phyloP scores from a whole-genome alignment of 2,797 vertebrate species.

The Octomys mimax region DNA sequence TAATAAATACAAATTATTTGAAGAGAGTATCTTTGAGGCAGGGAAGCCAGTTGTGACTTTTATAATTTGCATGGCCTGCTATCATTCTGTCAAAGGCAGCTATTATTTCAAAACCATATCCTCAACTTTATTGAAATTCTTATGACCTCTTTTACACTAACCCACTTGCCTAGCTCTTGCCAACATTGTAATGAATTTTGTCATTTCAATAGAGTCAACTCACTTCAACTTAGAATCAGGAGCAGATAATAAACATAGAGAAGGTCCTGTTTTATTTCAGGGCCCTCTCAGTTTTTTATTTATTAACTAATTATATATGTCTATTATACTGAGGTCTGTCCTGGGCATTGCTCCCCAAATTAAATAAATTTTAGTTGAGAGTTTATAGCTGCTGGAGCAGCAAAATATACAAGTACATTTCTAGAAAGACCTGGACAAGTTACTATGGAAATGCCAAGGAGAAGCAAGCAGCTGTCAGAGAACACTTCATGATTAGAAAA shows the following conservation, averaged over 20 bases:
- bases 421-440: neutral
- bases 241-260: neutral
- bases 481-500: no score
- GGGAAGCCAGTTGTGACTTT: neutral
- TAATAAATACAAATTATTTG: slow-evolving; percentile 34
- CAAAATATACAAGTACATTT: slow-evolving; percentile 26
- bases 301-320: neutral
- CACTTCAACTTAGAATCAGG: slow-evolving; percentile 28
- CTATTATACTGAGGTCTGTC: neutral
- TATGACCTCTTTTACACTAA: neutral
- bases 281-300: neutral
- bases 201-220: slow-evolving; percentile 32
- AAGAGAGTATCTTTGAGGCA: slow-evolving; percentile 8
- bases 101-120: neutral
- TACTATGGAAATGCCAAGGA: neutral
- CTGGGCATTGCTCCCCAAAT: neutral
- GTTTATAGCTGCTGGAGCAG: neutral
- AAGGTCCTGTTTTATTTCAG: neutral
- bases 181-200: neutral
- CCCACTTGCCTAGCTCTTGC: neutral
- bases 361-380: slow-evolving; percentile 28
- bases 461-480: neutral
- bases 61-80: neutral
- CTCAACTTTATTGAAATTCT: neutral
- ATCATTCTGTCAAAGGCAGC: slow-evolving; percentile 24